A percentile compares a stretch with the other conserved stretches of the same genome.
phyloP scores from a whole-genome alignment of 2,113 vertebrate genomes.

The Albula goreensis region DNA sequence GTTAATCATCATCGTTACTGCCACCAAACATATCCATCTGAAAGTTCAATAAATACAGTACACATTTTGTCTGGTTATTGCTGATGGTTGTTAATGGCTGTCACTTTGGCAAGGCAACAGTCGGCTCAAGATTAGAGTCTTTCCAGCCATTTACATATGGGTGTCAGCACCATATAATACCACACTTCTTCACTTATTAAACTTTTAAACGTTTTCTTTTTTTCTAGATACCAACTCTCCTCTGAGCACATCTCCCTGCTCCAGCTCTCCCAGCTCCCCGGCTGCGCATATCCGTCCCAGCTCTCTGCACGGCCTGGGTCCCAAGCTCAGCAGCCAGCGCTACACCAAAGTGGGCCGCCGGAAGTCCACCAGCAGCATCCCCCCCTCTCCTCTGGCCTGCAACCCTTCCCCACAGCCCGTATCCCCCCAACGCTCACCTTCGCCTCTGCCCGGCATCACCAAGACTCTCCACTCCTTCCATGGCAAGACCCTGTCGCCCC shows the following conservation, averaged over 20 bases:
- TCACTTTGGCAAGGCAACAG: too few relatives aligned
- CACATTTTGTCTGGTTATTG: too few relatives aligned
- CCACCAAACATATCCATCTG: too few relatives aligned
- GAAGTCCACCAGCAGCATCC: slow-evolving; percentile 97
- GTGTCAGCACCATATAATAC: neutral
- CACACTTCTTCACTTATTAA: neutral
- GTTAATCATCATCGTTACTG: too few relatives aligned
- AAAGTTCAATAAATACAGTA: too few relatives aligned
- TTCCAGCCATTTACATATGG: too few relatives aligned
- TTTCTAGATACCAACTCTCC: slow-evolving; percentile 81
- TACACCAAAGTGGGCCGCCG: slow-evolving; percentile 84
- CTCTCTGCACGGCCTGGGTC: slow-evolving; percentile 87
- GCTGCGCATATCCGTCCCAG: slow-evolving; percentile 89
- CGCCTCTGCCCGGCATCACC: slow-evolving; percentile 76
- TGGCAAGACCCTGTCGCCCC: slow-evolving; percentile 82
- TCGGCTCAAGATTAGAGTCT: neutral
- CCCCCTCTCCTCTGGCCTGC: slow-evolving; percentile 90
- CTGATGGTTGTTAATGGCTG: too few relatives aligned
- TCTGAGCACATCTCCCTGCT: slow-evolving; percentile 85
- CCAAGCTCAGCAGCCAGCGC: slow-evolving; percentile 84
- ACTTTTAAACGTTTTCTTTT: slow-evolving; percentile 14
- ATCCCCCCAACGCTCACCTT: slow-evolving; percentile 85
- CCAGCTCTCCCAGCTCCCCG: slow-evolving; percentile 89
- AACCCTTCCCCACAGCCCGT: slow-evolving; percentile 78
- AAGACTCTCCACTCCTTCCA: slow-evolving; percentile 79